Conservation (phyloP, 2,113 vertebrate species). For the Clarias macrocephalus region DNA sequence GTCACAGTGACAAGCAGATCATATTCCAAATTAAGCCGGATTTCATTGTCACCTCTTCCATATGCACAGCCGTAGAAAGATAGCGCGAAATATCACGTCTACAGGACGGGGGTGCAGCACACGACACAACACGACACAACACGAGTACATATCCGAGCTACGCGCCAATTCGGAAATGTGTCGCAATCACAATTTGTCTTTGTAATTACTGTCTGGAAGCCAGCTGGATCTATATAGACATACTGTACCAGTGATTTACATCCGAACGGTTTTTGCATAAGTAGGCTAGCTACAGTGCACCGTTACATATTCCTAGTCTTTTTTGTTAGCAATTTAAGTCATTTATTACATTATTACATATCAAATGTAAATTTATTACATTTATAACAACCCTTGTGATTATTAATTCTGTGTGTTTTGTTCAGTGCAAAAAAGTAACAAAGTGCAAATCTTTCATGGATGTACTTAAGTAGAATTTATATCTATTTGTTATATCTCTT, state of each 20-base stretch:
- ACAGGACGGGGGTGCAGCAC: background rate
- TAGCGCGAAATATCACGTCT: conserved; percentile 47
- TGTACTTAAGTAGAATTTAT: too few relatives aligned
- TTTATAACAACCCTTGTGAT: background rate
- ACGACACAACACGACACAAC: too few relatives aligned
- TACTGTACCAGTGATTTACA: background rate
- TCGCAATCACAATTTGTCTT: background rate
- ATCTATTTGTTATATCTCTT: too few relatives aligned
- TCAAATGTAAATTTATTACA: too few relatives aligned
- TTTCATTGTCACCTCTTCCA: background rate
- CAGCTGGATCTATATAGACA: background rate
- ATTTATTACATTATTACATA: too few relatives aligned
- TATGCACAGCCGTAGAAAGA: conserved; percentile 29
- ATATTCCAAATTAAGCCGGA: background rate
- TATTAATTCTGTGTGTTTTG: background rate
- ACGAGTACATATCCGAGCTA: background rate
- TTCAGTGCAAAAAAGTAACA: too few relatives aligned
- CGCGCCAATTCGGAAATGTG: background rate
- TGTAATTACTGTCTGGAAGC: background rate
- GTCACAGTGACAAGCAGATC: background rate
- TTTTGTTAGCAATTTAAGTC: background rate
- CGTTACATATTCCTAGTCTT: background rate
- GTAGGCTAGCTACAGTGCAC: background rate
- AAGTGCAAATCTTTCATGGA: too few relatives aligned
- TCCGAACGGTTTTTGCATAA: background rate